These are phyloP conservation scores for Ferdinandea cuprea DNA, from an alignment of 2,888 invertebrate genomes.

Conservation along the genomic window DNA sequence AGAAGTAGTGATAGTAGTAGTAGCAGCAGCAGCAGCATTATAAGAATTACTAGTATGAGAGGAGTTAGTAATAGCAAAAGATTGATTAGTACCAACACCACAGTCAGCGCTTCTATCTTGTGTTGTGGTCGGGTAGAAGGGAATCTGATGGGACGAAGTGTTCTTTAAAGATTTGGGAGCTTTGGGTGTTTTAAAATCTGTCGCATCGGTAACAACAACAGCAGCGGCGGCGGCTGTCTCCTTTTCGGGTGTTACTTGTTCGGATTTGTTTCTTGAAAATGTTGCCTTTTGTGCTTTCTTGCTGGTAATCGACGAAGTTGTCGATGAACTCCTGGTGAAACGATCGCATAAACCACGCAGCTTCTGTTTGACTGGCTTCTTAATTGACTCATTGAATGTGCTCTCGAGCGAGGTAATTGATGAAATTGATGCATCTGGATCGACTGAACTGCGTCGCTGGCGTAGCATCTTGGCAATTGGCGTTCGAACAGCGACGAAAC, in stretches of 20 bases:
- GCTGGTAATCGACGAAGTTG: slow-evolving; percentile 21
- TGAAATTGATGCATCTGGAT: slow-evolving; percentile 80
- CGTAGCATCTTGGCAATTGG: slow-evolving; percentile 79
- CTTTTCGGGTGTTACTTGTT: slow-evolving; percentile 68
- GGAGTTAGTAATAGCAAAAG: slow-evolving; percentile 56
- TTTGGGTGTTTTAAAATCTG: slow-evolving; percentile 82
- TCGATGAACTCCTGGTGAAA: slow-evolving; percentile 78
- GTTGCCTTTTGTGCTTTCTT: slow-evolving; percentile 57
- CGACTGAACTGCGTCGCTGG: slow-evolving; percentile 77
- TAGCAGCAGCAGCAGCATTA: not conserved
- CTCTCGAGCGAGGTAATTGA: slow-evolving; percentile 81
- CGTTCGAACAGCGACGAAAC: slow-evolving; percentile 82
- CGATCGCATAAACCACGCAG: slow-evolving; percentile 80
- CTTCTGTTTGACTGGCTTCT: slow-evolving; percentile 81
- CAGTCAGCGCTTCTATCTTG: slow-evolving; percentile 60
- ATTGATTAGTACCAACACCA: slow-evolving; percentile 76
- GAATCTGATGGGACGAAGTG: slow-evolving; percentile 21
- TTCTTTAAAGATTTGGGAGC: slow-evolving; percentile 78
- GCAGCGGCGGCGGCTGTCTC: too few relatives aligned
- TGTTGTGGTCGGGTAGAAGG: slow-evolving; percentile 39
- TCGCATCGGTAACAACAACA: slow-evolving; percentile 57
- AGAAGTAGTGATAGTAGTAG: slow-evolving; percentile 11
- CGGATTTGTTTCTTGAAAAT: slow-evolving; percentile 54
- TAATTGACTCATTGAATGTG: slow-evolving; percentile 81
- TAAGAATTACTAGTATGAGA: slow-evolving; percentile 67